A percentile compares a stretch with the other conserved stretches of the same genome.
Evolutionary conservation across 64 coral and sea anemone species (phyloP).

Genomic region (Porites australiensis): DNA sequence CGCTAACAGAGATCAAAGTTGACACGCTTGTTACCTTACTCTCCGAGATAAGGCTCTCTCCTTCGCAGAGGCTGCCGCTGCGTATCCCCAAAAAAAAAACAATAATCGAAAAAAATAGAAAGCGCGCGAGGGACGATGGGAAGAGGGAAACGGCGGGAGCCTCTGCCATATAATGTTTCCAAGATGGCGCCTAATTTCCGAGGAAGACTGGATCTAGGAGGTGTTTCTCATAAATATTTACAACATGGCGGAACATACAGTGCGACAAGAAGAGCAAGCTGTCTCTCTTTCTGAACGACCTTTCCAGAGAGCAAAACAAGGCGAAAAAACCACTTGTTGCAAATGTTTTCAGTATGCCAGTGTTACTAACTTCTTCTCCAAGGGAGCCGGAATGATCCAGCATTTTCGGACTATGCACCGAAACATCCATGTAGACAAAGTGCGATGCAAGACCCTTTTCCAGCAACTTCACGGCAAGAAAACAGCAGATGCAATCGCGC

Average conservation of each 20-base stretch:
- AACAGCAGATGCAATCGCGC: not conserved
- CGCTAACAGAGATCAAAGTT: no score
- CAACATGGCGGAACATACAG: not conserved
- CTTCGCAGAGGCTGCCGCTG: no score
- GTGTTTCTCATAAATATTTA: not conserved
- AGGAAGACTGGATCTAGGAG: not conserved
- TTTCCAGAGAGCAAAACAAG: not conserved
- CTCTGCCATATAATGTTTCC: not conserved
- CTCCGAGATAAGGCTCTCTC: no score
- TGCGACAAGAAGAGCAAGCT: not conserved
- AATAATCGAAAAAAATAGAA: not conserved
- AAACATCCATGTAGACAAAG: not conserved
- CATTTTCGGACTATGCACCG: not conserved
- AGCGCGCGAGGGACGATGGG: not conserved
- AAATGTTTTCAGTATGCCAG: not conserved
- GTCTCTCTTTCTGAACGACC: not conserved
- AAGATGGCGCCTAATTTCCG: not conserved
- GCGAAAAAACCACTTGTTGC: not conserved
- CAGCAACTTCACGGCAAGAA: not conserved
- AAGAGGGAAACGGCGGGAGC: not conserved
- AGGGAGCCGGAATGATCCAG: not conserved
- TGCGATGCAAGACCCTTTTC: not conserved
- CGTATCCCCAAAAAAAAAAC: no score
- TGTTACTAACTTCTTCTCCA: not conserved
- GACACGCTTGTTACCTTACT: no score